Evolutionary conservation across 1,140 invertebrate genomes (phyloP).

Genomic region (Philopotamus ludificatus): DNA sequence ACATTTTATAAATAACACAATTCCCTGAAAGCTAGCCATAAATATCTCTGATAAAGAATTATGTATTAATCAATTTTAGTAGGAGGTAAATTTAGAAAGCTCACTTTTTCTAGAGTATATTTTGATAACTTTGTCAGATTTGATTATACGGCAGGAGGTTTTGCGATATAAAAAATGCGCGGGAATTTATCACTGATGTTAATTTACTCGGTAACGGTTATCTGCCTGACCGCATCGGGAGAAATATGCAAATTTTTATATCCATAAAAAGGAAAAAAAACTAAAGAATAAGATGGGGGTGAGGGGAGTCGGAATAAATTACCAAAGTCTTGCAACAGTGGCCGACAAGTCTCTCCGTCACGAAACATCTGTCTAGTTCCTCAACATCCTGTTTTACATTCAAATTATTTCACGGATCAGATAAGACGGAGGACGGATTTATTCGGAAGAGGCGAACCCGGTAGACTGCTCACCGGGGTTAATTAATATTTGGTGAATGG

Average conservation of each 20-base stretch:
- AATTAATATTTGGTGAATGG: constrained; percentile 41
- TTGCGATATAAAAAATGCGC: no score
- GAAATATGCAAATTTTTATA: constrained; percentile 37
- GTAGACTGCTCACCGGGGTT: constrained; percentile 13
- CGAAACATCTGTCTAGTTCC: constrained; percentile 37
- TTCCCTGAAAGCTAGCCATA: no score
- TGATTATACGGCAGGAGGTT: no score
- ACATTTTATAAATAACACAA: no score
- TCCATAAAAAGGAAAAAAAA: background rate
- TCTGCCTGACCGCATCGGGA: constrained; percentile 38
- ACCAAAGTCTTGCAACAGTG: constrained; percentile 36
- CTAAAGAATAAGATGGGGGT: background rate
- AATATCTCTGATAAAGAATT: no score
- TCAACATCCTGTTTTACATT: constrained; percentile 22
- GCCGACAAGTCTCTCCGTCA: constrained; percentile 18
- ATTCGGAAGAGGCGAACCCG: constrained; percentile 18
- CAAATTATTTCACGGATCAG: constrained; percentile 30
- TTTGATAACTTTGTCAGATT: no score
- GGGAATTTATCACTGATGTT: constrained; percentile 34
- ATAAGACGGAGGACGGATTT: constrained; percentile 33
- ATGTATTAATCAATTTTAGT: no score
- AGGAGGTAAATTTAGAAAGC: no score
- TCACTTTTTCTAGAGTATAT: no score
- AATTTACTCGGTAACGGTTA: constrained; percentile 38
- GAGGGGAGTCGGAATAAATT: constrained; percentile 33